Evolutionary conservation across 2,888 invertebrate genomes (phyloP).

Genomic region (Liodrosophila aerea): DNA sequence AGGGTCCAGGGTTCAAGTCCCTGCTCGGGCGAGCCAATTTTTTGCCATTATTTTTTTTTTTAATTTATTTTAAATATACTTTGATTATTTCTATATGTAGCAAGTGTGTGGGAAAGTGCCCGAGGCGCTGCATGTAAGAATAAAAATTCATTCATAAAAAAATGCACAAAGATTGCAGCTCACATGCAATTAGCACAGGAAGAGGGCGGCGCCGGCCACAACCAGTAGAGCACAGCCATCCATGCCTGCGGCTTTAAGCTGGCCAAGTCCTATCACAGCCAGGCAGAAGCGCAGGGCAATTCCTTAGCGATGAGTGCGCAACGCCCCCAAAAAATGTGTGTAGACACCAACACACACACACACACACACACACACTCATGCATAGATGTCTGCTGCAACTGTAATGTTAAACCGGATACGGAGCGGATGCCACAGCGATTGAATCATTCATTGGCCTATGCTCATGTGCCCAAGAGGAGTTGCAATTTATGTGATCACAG

Average conservation of each 20-base stretch:
- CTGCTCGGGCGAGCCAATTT: slow-evolving; percentile 80
- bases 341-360: background rate
- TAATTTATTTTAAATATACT: slow-evolving; percentile 18
- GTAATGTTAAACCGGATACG: slow-evolving; percentile 77
- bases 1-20: slow-evolving; percentile 83
- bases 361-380: slow-evolving; percentile 13
- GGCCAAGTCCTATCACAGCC: slow-evolving; percentile 16
- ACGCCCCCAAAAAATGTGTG: slow-evolving; percentile 62
- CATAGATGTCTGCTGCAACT: slow-evolving; percentile 23
- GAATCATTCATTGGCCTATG: slow-evolving; percentile 67
- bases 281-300: slow-evolving; percentile 57
- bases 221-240: slow-evolving; percentile 49
- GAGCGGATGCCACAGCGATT: slow-evolving; percentile 80
- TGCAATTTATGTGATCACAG: slow-evolving; percentile 54
- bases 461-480: slow-evolving; percentile 17
- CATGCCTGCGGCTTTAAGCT: slow-evolving; percentile 29
- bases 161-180: slow-evolving; percentile 41
- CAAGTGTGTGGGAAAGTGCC: slow-evolving; percentile 61
- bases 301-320: slow-evolving; percentile 68
- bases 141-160: slow-evolving; percentile 61
- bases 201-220: slow-evolving; percentile 49
- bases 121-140: slow-evolving; percentile 38
- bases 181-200: slow-evolving; percentile 63
- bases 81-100: slow-evolving; percentile 8
- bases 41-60: slow-evolving; percentile 19